Percentiles rank a stretch among this genome's conserved stretches.
phyloP scores from a whole-genome alignment of 2,797 vertebrate species.

The Apodemus agrarius region DNA sequence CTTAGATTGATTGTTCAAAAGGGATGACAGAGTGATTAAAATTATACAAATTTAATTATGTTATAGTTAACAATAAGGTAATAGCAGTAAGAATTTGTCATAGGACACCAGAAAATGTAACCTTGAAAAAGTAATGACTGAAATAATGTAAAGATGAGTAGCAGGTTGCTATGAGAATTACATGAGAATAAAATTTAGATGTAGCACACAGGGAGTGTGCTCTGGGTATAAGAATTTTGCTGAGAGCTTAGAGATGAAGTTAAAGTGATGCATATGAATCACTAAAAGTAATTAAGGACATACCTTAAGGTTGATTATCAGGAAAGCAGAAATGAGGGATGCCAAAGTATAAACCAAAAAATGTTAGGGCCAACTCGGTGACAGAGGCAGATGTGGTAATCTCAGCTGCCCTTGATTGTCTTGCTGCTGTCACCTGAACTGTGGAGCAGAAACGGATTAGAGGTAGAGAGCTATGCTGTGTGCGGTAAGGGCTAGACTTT shows the following conservation, averaged over 20 bases:
- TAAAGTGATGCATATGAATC: constrained; percentile 30
- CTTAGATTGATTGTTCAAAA: not conserved
- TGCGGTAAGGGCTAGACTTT: not conserved
- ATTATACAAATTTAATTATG: not conserved
- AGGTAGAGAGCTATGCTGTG: not conserved
- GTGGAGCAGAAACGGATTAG: not conserved
- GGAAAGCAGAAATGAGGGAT: not conserved
- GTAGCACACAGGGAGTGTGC: not conserved
- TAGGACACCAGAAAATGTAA: not conserved
- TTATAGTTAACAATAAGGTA: not conserved
- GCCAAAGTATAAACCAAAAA: constrained; percentile 3
- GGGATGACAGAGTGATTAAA: not conserved
- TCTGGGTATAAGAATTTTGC: constrained; percentile 12
- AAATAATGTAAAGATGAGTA: constrained; percentile 21
- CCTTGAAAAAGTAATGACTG: constrained; percentile 32
- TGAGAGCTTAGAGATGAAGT: not conserved
- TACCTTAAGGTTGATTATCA: not conserved
- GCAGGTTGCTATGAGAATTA: constrained; percentile 31
- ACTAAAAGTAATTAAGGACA: constrained; percentile 20
- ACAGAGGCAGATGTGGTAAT: not conserved
- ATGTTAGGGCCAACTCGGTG: not conserved
- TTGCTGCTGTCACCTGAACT: not conserved
- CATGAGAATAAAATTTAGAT: not conserved
- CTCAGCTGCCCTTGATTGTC: not conserved
- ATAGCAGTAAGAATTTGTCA: not conserved